A percentile compares a stretch with the other conserved stretches of the same genome.
These are phyloP conservation scores for Ctenodactylus gundi DNA, from an alignment of 2,113 vertebrate species.

Conservation along the genomic window DNA sequence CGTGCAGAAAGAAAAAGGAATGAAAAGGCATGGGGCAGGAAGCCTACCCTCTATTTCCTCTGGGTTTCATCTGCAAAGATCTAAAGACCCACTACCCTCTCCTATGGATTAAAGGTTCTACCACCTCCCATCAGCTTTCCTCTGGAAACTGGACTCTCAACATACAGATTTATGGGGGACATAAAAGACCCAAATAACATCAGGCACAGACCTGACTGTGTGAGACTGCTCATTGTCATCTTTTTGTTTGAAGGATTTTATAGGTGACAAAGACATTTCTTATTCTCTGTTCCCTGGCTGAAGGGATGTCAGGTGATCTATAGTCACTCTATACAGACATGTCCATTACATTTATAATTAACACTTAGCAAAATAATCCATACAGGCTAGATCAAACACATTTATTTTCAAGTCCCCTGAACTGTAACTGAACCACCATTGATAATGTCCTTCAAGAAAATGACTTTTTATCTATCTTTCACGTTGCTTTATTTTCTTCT, in stretches of 20 bases:
- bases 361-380: background rate
- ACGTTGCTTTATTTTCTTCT: background rate
- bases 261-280: background rate
- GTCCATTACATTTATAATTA: background rate
- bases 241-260: background rate
- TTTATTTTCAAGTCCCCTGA: slow-evolving; percentile 20
- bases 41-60: accelerated
- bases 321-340: background rate
- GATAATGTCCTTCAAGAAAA: background rate
- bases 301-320: background rate
- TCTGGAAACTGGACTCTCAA: accelerated
- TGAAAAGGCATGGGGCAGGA: background rate
- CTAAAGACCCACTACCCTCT: background rate
- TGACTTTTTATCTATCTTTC: slow-evolving; percentile 21
- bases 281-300: background rate
- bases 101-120: background rate
- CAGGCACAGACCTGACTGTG: accelerated
- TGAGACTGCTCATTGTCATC: background rate
- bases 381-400: background rate
- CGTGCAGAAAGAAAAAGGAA: background rate
- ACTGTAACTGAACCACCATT: background rate
- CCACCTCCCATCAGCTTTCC: background rate
- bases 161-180: background rate
- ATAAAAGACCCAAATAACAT: background rate
- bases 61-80: too few species aligned